These are phyloP conservation scores for Parazoanthus swiftii DNA, from an alignment of 92 coral and sea anemone species.

Conservation along the genomic window DNA sequence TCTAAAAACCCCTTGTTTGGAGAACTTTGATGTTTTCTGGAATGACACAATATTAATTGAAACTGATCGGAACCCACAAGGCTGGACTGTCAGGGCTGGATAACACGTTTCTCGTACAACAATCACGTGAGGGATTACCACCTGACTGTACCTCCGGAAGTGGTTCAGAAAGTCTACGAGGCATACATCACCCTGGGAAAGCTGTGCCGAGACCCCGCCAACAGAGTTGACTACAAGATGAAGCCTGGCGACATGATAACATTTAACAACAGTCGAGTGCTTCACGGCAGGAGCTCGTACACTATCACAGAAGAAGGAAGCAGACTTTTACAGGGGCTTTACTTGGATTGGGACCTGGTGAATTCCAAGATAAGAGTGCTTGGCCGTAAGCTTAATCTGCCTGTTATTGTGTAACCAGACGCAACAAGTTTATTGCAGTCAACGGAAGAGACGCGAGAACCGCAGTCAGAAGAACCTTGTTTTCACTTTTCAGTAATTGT, in stretches of 20 bases:
- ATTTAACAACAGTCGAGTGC: constrained; percentile 82
- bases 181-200: constrained; percentile 65
- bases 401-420: constrained; percentile 25
- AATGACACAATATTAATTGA: not conserved
- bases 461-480: too few relatives aligned
- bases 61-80: constrained; percentile 28
- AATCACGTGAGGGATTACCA: constrained; percentile 66
- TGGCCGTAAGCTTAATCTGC: constrained; percentile 59
- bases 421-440: too few relatives aligned
- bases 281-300: constrained; percentile 81
- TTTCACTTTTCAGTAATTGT: too few relatives aligned
- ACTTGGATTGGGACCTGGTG: constrained; percentile 87
- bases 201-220: constrained; percentile 70
- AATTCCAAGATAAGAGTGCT: constrained; percentile 74
- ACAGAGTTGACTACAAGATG: constrained; percentile 70
- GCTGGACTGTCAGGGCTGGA: constrained; percentile 57
- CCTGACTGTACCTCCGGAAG: constrained; percentile 57
- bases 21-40: too few relatives aligned
- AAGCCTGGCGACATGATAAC: constrained; percentile 74
- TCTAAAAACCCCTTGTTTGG: too few relatives aligned
- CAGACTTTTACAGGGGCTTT: constrained; percentile 73
- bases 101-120: constrained; percentile 68
- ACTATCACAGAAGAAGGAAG: constrained; percentile 48
- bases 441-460: too few relatives aligned
- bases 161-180: constrained; percentile 55